Base-by-base conservation (phyloP, 2,888 invertebrate genomes). In the Euplagia quadripunctaria region DNA sequence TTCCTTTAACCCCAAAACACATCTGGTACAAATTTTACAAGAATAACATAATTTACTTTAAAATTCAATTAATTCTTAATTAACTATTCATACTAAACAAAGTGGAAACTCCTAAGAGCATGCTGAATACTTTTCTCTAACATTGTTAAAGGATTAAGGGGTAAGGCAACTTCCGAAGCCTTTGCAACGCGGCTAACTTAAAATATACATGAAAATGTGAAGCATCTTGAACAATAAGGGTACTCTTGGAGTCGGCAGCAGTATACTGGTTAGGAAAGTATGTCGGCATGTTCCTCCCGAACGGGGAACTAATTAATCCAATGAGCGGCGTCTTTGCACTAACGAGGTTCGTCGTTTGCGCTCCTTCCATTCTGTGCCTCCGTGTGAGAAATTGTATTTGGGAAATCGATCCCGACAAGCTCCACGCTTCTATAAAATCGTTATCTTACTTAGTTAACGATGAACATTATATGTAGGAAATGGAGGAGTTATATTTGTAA, bases 241-340 rank as follows among this genome's bases (percentile, higher is more conserved):
- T 87, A 80, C 88, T 89, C 82, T 85, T 82, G 63, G 84, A 88
- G 84, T 86, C 76, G 77, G 83, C 75, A 82, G 85, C 79, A 83
- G 84, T 90, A 86, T 85, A 85, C 80, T 79, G 71, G 79, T 81
- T 87, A 80, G 77, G 85, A 89, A 92, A 91, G 91, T 93, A 91
- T 92, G 92, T 88, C 90, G 89, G 89, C 88, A 82, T 90, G 88
- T 91, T 91, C 86, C 84, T 79, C 86, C 87, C 87, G 87, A 92
- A 92, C 90, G 88, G 86, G 88, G 89, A 91, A 94, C 94, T 94
- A 94, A 94, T 95, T 95, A 94, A 94, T 94, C 94, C 93, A 94
- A 94, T 94, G 92, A 94, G 90, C 90, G 90, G 90, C 90, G 90
- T 91, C 92, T 94, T 92, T 90, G 91, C 90, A 89, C 91, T 94